phyloP scores from a whole-genome alignment of 35 echinoderm and acorn worm genomes.

The Holothuria glaberrima region DNA sequence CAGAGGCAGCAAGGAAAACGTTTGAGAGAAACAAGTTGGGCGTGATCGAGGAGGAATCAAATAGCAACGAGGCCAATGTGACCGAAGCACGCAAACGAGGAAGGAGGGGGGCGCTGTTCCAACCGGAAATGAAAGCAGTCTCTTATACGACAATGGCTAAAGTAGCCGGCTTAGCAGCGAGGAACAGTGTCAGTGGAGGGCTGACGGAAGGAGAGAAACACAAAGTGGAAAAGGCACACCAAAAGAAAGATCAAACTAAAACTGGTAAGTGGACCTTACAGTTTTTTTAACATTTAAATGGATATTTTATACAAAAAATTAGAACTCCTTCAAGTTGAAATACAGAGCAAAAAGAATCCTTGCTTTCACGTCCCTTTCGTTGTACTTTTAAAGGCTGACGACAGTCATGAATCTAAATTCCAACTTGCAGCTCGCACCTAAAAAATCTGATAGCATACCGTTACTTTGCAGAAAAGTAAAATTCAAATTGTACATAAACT shows the following conservation, averaged over 20 bases:
- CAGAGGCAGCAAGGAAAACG: not conserved
- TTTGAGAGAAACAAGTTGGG: not conserved
- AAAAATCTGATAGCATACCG: no score
- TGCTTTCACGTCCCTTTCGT: no score
- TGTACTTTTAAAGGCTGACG: no score
- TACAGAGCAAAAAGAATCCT: no score
- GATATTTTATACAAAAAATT: no score
- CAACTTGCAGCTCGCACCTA: no score
- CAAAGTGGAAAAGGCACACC: not conserved
- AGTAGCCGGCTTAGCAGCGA: not conserved
- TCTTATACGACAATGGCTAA: conserved; percentile 24
- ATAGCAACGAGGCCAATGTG: not conserved
- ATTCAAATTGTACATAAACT: no score
- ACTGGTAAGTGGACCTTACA: not conserved
- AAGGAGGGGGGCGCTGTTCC: conserved; percentile 27
- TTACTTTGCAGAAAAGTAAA: no score
- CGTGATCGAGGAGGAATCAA: not conserved
- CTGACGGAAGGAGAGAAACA: not conserved
- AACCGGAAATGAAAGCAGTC: conserved; percentile 11
- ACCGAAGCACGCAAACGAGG: conserved; percentile 5
- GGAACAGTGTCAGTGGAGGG: not conserved
- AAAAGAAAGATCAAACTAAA: conserved; percentile 7
- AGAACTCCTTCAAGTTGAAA: no score
- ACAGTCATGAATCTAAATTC: no score
- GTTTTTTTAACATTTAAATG: not conserved